Evolutionary conservation across 2,888 invertebrate species (phyloP), one percentile per base, ranked within the genome.

Genomic region (Acronicta alni): DNA sequence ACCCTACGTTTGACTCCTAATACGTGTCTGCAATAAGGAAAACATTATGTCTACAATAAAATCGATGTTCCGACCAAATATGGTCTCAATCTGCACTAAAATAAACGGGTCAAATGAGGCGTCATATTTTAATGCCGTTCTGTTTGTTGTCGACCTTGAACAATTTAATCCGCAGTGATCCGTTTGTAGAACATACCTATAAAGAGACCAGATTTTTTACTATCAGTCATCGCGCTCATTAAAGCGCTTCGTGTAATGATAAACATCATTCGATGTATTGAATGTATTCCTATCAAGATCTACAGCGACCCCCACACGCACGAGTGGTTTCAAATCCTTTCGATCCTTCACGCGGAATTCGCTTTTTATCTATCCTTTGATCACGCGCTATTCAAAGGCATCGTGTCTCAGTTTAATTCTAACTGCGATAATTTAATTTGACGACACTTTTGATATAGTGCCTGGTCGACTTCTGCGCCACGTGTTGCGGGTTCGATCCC

Each of bases 341-440:
- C 70, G 77, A 78, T 83, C 78, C 78, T 80, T 78, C 79, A 73
- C 81, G 80, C 75, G 79, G 79, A 78, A 85, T 86, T 80, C 76
- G 75, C 80, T 81, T 85, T 86, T 86, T 87, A 85, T 82, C 81
- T 76, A 79, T 84, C 82, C 84, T 82, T 82, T 82, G 85, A 89
- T 88, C 89, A 75, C 74, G 57, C 23, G 58, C 70, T 73, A 76
- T 73, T 73, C 76, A 72, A 72, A 75, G 72, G 73, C 75, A 70
- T 67, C 63, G 26, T 56, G 69, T 55, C 30, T 68, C 45, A 37
- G 20, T 60, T 60, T 46, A 47, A 64, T 53, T 41, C 18, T 16
- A 60, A 9, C 38, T 41, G 47, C 44, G 23, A 67, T 59, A 48
- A 61, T 42, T 55, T 26, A 56, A 69, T n/a, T n/a, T n/a, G n/a